These are phyloP conservation scores for Diploptera punctata DNA, from an alignment of 2,888 invertebrate species.

Conservation along the genomic window DNA sequence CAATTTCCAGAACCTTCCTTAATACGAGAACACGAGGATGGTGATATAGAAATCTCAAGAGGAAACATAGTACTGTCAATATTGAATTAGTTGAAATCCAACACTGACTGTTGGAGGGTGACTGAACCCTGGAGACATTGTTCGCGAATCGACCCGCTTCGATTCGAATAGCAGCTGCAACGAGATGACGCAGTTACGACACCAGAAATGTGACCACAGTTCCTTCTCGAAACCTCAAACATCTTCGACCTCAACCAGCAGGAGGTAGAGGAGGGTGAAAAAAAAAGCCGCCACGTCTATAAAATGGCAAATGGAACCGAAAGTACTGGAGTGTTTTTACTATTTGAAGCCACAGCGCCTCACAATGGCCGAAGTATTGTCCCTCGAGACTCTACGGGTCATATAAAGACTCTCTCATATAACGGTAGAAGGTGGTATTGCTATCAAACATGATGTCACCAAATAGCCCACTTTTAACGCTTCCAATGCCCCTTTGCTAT, in stretches of 20 bases:
- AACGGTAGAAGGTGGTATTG: neutral
- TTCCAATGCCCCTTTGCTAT: constrained; percentile 5
- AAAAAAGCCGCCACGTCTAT: neutral
- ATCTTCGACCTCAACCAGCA: neutral
- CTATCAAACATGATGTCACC: constrained; percentile 9
- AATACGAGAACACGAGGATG: no score
- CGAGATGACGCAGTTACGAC: constrained; percentile 4
- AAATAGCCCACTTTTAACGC: constrained; percentile 9
- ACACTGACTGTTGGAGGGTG: neutral
- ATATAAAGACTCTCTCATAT: constrained; percentile 6
- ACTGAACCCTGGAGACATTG: neutral
- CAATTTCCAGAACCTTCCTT: no score
- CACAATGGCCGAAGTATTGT: constrained; percentile 9
- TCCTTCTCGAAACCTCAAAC: neutral
- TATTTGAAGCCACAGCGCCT: constrained; percentile 5
- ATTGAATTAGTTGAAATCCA: no score
- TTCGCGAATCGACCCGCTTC: neutral
- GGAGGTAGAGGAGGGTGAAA: no score
- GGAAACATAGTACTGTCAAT: no score
- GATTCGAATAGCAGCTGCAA: neutral
- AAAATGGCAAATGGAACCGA: constrained; percentile 5
- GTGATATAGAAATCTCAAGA: no score
- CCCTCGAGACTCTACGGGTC: neutral
- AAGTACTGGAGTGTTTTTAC: constrained; percentile 8
- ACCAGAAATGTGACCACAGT: neutral